Evolutionary conservation across 2,113 vertebrate species (phyloP).

Genomic region (Cebus imitator): DNA sequence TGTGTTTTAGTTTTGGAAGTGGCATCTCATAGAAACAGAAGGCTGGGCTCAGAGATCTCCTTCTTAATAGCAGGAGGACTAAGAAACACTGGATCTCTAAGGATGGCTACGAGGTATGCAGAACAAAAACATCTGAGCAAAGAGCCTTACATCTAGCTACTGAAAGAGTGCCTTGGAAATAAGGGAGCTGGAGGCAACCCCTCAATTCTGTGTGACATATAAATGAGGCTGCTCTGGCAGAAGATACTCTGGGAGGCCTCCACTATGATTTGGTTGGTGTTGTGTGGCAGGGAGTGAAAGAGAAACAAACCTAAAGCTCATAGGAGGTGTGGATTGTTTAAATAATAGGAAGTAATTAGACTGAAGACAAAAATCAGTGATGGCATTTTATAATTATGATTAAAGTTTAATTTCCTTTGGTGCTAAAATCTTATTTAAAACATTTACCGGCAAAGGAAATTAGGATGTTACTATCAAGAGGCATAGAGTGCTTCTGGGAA

Average conservation of each 20-base stretch:
- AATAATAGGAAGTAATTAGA: conserved; percentile 90
- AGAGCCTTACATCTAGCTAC: neutral
- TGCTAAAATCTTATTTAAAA: conserved; percentile 90
- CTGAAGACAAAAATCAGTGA: conserved; percentile 87
- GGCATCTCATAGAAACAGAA: conserved; percentile 23
- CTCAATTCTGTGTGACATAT: conserved; percentile 22
- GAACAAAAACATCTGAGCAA: neutral
- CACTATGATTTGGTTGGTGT: conserved; percentile 45
- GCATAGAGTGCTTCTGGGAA: conserved; percentile 84
- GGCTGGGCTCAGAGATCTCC: neutral
- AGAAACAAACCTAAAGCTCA: conserved; percentile 83
- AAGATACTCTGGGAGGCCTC: neutral
- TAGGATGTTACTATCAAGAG: conserved; percentile 87
- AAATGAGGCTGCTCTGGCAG: conserved; percentile 24
- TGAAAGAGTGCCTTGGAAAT: neutral
- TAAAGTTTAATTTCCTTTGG: conserved; percentile 91
- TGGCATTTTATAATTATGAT: conserved; percentile 89
- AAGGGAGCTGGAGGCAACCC: neutral
- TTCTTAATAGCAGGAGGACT: neutral
- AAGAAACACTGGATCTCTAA: neutral
- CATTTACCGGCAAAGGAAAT: conserved; percentile 88
- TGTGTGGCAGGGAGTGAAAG: conserved; percentile 39
- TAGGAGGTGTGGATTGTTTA: conserved; percentile 85
- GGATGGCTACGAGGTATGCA: neutral
- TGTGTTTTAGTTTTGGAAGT: conserved; percentile 17